phyloP scores from a whole-genome alignment of 1,140 invertebrate species.

The Ericerus pela region DNA sequence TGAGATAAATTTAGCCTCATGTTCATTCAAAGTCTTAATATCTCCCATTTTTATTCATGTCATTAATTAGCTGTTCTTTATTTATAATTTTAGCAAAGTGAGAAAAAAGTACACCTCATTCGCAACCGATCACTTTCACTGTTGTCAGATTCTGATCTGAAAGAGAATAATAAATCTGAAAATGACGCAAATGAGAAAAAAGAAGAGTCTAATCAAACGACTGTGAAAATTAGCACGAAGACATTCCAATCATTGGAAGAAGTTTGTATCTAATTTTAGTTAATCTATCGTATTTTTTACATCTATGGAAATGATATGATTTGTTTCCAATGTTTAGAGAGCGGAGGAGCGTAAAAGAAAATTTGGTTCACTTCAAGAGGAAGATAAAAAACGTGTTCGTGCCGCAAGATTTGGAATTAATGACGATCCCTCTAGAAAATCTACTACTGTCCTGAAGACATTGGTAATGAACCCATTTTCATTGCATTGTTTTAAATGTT shows the following conservation, averaged over 20 bases:
- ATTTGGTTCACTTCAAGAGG: neutral
- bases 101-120: conserved; percentile 4
- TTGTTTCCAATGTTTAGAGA: no score
- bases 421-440: neutral
- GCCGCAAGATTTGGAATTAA: neutral
- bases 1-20: no score
- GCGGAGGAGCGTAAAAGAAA: neutral
- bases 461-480: no score
- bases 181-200: neutral
- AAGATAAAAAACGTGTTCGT: neutral
- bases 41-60: no score
- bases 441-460: no score
- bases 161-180: conserved; percentile 1
- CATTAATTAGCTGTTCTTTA: no score
- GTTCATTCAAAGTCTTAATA: no score
- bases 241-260: neutral
- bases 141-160: neutral
- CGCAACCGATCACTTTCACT: neutral
- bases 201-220: neutral
- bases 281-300: no score
- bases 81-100: no score
- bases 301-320: no score
- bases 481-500: no score
- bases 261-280: no score
- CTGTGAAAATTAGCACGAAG: neutral